Evolutionary conservation across 1,140 invertebrate genomes (phyloP), one percentile per base, ranked within the genome.

Genomic region (Formica selysi): DNA sequence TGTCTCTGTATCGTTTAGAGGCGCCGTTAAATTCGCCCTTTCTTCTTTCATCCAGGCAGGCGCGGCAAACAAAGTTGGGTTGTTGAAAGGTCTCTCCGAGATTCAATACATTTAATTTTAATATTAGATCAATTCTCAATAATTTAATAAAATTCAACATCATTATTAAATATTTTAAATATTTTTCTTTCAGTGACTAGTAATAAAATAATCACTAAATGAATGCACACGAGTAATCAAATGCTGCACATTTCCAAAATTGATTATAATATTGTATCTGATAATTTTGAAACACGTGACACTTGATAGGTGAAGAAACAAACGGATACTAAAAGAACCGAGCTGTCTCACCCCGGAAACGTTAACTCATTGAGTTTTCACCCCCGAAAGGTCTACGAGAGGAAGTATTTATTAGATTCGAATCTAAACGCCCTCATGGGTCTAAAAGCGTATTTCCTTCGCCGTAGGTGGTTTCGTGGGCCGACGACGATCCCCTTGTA

Each of bases 371-470:
- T 88, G 89, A 92, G 76, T 90, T 91, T 91, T 92, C 91, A 89
- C 85, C 73, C 87, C 86, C 68, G 61, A 91, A 87, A 89, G 71
- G 78, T 59, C 59, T 76, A 59, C 85, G 68, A 93, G 71, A 93
- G 92, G 91, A 93, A 93, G 91, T 91, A 93, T 92, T 93, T 92
- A 93, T 93, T 92, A 92, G 92, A 93, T 93, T 91, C 87, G 86
- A 92, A 93, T 93, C 92, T 93, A 93, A 93, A 93, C 90, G 86
- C 91, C 91, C 89, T 87, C 65, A 41, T 81, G 89, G 76, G 88
- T 81, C 89, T 91, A 89, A 93, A 93, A 92, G 91, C 91, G 91
- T 92, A 91, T 93, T 93, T 93, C 92, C 92, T 92, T 90, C 92
- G 90, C 92, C 89, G 87, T 93, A 92, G 92, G 92, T 93, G 92